Conservation (phyloP, 1,140 invertebrate species). For the Pachyrhynchus sulphureomaculatus region DNA sequence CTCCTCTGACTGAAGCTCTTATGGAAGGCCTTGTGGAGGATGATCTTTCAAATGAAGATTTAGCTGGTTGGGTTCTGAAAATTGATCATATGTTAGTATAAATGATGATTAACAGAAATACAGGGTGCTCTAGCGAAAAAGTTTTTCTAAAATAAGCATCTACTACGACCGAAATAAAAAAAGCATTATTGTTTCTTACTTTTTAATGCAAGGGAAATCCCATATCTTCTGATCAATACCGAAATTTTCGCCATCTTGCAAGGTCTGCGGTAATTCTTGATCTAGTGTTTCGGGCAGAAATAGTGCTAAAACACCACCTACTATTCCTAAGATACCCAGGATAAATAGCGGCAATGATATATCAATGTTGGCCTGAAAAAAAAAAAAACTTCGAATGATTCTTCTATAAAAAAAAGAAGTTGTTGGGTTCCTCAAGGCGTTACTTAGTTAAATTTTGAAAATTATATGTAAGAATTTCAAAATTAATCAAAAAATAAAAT, state of each 20-base stretch:
- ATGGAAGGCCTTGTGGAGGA: constrained; percentile 54
- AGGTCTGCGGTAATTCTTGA: constrained; percentile 77
- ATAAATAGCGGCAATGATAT: constrained; percentile 71
- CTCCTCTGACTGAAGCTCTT: constrained; percentile 63
- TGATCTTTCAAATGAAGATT: constrained; percentile 44
- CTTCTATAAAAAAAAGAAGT: no score
- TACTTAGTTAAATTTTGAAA: no score
- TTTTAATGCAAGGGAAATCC: constrained; percentile 73
- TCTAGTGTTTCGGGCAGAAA: constrained; percentile 82
- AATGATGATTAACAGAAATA: constrained; percentile 16
- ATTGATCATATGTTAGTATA: background rate
- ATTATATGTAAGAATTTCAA: no score
- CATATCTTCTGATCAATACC: constrained; percentile 75
- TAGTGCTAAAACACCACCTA: constrained; percentile 70
- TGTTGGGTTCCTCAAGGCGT: no score
- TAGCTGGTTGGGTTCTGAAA: constrained; percentile 47
- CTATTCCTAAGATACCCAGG: constrained; percentile 70
- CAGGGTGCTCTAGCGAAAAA: background rate
- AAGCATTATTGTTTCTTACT: no score
- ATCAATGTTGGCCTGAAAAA: constrained; percentile 64
- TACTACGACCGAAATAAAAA: no score
- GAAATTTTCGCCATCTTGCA: constrained; percentile 83
- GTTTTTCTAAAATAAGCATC: background rate
- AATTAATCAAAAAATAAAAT: no score
- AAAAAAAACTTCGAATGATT: no score